Conservation (phyloP, 2,888 invertebrate species). For the Petrolisthes manimaculis region DNA sequence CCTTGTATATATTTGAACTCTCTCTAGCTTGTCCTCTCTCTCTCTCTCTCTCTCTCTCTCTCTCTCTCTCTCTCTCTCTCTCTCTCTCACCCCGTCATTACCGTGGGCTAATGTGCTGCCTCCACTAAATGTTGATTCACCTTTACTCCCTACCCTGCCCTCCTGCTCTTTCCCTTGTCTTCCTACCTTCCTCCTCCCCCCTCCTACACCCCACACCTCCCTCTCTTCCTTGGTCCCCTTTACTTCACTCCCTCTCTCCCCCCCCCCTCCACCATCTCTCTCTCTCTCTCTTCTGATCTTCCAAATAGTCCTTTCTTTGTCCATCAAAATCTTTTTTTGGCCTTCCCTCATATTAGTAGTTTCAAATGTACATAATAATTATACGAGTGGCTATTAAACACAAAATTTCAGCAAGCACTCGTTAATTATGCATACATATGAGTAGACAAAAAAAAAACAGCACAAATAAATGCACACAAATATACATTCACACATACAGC, state of each 20-base stretch:
- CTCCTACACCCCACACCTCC: background rate
- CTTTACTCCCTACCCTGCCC: background rate
- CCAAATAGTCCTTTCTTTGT: background rate
- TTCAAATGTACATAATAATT: too few species aligned
- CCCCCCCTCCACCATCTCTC: background rate
- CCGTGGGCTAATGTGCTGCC: background rate
- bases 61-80: background rate
- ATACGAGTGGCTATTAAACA: too few species aligned
- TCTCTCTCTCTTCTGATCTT: background rate
- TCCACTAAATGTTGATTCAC: constrained; percentile 15
- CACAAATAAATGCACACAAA: too few species aligned
- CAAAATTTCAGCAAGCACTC: too few species aligned
- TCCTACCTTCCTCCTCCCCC: background rate
- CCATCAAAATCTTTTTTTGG: background rate
- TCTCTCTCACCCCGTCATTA: background rate
- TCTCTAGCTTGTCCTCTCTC: background rate
- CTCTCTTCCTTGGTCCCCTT: background rate
- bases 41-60: background rate
- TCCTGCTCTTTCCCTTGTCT: background rate
- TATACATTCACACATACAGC: background rate
- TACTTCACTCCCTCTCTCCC: background rate
- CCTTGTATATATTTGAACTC: background rate
- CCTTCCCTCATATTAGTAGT: too few species aligned
- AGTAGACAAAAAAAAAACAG: too few species aligned
- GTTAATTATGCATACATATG: too few species aligned